Percentiles rank a stretch among this genome's conserved stretches.
These are phyloP conservation scores for Iguana delicatissima DNA, from an alignment of 2,797 vertebrate genomes.

Conservation along the genomic window DNA sequence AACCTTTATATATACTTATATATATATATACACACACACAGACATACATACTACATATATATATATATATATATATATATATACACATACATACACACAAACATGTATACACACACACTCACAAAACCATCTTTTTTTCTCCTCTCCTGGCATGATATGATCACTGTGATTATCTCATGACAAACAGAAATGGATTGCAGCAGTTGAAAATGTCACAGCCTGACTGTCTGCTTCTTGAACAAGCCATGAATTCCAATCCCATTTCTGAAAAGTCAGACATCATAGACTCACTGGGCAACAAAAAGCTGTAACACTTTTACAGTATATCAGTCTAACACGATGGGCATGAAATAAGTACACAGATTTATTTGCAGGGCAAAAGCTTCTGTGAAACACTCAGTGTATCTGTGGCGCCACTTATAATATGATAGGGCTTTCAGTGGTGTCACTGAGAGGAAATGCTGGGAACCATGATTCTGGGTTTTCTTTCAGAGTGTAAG, in stretches of 20 bases:
- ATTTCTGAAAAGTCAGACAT: slow-evolving; percentile 20
- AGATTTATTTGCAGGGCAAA: not conserved
- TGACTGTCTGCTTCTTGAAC: slow-evolving; percentile 19
- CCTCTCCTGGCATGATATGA: not conserved
- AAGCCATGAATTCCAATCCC: slow-evolving; percentile 24
- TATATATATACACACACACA: no score
- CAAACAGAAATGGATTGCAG: slow-evolving; percentile 31
- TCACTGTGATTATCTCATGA: slow-evolving; percentile 31
- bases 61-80: not conserved
- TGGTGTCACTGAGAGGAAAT: not conserved
- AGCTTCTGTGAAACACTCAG: not conserved
- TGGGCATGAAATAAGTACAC: not conserved
- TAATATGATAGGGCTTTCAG: not conserved
- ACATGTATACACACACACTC: not conserved
- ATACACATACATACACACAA: not conserved
- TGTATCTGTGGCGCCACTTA: not conserved
- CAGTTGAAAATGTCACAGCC: slow-evolving; percentile 28
- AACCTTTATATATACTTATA: not conserved
- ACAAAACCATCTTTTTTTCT: not conserved
- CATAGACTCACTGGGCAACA: not conserved
- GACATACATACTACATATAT: not conserved
- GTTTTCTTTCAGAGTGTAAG: not conserved
- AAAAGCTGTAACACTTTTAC: not conserved
- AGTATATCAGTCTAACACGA: not conserved
- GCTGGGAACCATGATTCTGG: no score